phyloP scores from a whole-genome alignment of 2,113 vertebrate genomes.

The Balaeniceps rex region DNA sequence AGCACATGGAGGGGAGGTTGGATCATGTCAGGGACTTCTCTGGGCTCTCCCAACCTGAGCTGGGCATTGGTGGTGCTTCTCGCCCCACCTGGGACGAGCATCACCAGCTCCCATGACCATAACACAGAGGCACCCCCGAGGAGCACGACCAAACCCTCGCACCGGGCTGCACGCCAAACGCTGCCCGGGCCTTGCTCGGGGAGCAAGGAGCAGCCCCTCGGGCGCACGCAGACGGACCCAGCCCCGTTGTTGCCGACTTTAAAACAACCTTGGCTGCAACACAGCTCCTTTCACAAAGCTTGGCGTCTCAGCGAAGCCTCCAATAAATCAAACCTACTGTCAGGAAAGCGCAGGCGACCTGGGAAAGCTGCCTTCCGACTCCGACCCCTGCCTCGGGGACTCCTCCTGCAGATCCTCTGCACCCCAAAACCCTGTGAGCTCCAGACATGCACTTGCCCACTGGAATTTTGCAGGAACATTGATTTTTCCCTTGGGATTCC shows the following conservation, averaged over 20 bases:
- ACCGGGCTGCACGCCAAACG: neutral
- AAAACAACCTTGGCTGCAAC: neutral
- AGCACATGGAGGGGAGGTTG: neutral
- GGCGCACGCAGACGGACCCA: neutral
- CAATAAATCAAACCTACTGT: neutral
- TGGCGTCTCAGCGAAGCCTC: accelerated
- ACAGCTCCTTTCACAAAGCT: neutral
- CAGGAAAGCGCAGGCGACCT: neutral
- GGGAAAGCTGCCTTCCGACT: neutral
- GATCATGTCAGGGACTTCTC: neutral
- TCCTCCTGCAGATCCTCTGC: neutral
- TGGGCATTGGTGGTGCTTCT: neutral
- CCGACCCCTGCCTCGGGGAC: neutral
- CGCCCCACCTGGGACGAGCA: neutral
- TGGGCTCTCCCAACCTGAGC: neutral
- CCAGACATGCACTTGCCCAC: neutral
- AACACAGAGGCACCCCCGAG: neutral
- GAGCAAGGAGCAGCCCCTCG: neutral
- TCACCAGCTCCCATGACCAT: neutral
- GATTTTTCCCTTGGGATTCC: neutral
- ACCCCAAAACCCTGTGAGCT: neutral
- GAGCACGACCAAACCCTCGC: neutral
- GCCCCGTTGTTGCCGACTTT: neutral
- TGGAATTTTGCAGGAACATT: neutral
- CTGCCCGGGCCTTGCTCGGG: neutral